Conservation (phyloP, 2,113 vertebrate species). For the Rhizomys pruinosus region DNA sequence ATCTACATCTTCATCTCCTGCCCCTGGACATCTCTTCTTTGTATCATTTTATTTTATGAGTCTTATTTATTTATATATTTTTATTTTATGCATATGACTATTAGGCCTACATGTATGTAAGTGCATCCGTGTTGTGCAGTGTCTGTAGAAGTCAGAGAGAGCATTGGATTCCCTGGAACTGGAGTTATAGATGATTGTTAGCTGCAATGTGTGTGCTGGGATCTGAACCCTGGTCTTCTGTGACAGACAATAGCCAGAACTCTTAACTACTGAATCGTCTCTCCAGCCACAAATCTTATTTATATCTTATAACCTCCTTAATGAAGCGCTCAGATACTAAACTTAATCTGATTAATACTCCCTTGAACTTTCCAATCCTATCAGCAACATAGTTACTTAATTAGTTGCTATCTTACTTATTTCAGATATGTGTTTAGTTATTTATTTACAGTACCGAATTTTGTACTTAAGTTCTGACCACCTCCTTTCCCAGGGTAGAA, state of each 20-base stretch:
- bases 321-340: not conserved
- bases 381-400: not conserved
- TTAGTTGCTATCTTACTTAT: not conserved
- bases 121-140: too few species aligned
- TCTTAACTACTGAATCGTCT: too few species aligned
- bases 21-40: not conserved
- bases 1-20: not conserved
- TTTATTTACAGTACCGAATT: not conserved
- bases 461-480: not conserved
- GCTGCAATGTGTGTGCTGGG: too few species aligned
- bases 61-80: too few species aligned
- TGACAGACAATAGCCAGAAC: too few species aligned
- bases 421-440: not conserved
- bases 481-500: not conserved
- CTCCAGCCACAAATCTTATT: too few species aligned
- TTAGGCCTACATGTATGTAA: too few species aligned
- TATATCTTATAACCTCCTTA: not conserved
- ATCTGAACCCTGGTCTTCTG: too few species aligned
- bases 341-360: not conserved
- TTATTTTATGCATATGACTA: too few species aligned
- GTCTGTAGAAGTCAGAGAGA: too few species aligned
- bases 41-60: not conserved
- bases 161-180: too few species aligned
- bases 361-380: not conserved
- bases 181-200: too few species aligned